Base-by-base conservation (phyloP, 2,888 invertebrate genomes). In the Xestobium rufovillosum region DNA sequence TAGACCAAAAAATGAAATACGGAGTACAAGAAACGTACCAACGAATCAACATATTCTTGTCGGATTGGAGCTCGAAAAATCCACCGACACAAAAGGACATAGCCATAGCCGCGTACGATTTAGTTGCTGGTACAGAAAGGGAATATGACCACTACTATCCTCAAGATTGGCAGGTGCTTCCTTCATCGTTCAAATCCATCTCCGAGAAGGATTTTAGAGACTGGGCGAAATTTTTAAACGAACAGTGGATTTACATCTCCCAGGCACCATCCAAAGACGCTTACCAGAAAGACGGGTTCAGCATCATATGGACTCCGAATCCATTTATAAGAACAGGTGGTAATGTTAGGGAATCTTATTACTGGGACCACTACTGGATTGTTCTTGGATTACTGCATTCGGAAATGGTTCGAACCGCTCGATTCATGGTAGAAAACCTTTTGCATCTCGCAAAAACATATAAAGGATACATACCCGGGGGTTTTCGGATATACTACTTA, bases 301-400 rank as follows among this genome's bases (percentile, higher is more conserved):
- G 92, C 38, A 81, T 94, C 45, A 83, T 94, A 52, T 86, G 86
- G 49, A 83, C 94, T 1, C 79, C 85, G 0, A 74, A 94, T 60
- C 82, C 84, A 10, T 83, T 88, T 2, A 83, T 88, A 47, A 82
- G 94, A 1, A 95, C 95, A 10, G 95, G 95, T 27, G 95, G 94
- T 6, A 72, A 94, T 46, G 88, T 88, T 55, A 75, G 80, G 23
- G 87, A 87, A 63, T 84, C 83, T 60, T 94, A 92, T 65, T 94
- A 94, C 63, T 94, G 94, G 94, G 95, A 95, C 63, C 87, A 90
- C 0, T 95, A 87, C 61, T 95, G 94, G 92, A 87, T 90, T 38
- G 72, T 94, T 48, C 78, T 84, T 51, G 95, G 95, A 2, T 72
- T 95, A 0, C 68, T 95, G 8, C 68, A 85, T 14, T 88, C 85